Evolutionary conservation across 2,113 vertebrate species (phyloP).

Genomic region (Pachyramphus minor): DNA sequence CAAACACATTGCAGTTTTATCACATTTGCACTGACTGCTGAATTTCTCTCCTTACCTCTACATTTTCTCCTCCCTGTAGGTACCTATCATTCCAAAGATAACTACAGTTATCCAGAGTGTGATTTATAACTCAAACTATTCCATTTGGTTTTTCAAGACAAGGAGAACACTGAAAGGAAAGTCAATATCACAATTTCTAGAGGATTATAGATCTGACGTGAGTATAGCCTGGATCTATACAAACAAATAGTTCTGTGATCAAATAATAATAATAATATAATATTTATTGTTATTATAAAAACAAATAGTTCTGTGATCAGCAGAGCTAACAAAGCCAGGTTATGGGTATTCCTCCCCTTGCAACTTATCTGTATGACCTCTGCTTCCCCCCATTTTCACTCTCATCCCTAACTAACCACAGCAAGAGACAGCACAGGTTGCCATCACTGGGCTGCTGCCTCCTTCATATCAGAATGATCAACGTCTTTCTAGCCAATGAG

Average conservation of each 20-base stretch:
- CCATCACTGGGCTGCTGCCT: background rate
- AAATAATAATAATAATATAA: too few relatives aligned
- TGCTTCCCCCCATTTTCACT: background rate
- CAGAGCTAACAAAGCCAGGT: background rate
- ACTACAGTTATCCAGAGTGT: background rate
- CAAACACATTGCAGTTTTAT: background rate
- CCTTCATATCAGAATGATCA: background rate
- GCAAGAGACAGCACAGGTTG: background rate
- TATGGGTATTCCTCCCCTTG: background rate
- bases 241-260: background rate
- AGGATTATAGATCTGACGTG: background rate
- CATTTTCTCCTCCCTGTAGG: background rate
- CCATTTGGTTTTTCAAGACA: background rate
- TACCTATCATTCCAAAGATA: background rate
- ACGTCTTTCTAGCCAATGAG: background rate
- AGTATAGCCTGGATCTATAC: background rate
- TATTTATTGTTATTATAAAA: too few relatives aligned
- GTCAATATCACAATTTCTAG: background rate
- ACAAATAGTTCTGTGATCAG: background rate
- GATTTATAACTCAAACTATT: background rate
- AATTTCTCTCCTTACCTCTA: background rate
- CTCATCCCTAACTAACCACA: background rate
- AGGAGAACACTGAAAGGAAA: background rate
- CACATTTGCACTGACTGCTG: background rate
- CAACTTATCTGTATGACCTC: fast-evolving